Base-by-base conservation (phyloP, 2,797 vertebrate genomes). In the Sebastiscus tertius region DNA sequence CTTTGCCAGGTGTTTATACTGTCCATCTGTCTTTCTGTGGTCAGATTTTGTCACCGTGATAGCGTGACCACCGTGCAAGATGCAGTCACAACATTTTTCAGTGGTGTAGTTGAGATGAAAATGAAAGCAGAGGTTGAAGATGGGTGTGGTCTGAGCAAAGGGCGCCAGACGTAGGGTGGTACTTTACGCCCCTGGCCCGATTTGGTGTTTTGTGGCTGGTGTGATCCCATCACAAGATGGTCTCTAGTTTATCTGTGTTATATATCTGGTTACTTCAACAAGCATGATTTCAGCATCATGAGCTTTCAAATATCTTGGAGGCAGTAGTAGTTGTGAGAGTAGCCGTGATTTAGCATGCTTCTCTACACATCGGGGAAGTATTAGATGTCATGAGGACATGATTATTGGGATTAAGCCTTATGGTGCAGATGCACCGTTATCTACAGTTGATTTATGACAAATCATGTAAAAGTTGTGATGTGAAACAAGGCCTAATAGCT, bases 61-160 rank as follows among this genome's bases (percentile, higher is more conserved):
- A 46, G 14, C 0, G 14, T 46, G 0, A 18, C 42, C 0, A 46
- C 42, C 0, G 6, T 42, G 0, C 6, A 42, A 42, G 42, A 46
- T 46, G 16, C 16, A 46, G 42, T 46, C 42, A 46, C 16, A 7
- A 46, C 18, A 4, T 7, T 3, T 3, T 42, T 16, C 39, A 42
- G 39, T 16, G 0, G 6, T 16, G 39, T 42, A 42, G 6, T 3
- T 1, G 39, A 42, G 39, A 42, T 42, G 14, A 42, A 16, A 42
- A 42, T 42, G 39, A 16, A 42, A 42, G 6, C 39, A 42, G 39
- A 42, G 39, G 39, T 42, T 16, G 39, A 42, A 42, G 1, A 42
- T 42, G 39, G 39, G 14, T 16, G 39, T 42, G 39, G 14, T 42
- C 39, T 42, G 39, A 42, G 14, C 12, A 7, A 36, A 16, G 39